phyloP scores from a whole-genome alignment of 2,113 vertebrate genomes.

The Hippocampus barbouri region DNA sequence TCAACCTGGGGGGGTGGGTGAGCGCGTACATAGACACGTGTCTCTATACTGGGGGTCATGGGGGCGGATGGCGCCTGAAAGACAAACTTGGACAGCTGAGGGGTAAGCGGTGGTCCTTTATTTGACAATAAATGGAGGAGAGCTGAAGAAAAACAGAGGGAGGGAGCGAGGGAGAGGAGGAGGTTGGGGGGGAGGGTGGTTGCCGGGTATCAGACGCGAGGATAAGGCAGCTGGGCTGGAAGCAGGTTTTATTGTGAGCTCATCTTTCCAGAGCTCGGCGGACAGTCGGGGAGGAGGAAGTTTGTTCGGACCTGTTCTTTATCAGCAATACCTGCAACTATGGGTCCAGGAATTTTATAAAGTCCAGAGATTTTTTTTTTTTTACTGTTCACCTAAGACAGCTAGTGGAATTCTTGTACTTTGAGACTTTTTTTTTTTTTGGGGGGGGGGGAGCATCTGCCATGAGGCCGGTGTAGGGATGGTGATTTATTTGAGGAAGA shows the following conservation, averaged over 20 bases:
- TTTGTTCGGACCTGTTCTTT: neutral
- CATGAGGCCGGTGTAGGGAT: conserved; percentile 68
- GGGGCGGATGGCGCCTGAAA: conserved; percentile 35
- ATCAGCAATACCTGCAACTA: neutral
- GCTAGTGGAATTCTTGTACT: conserved; percentile 8
- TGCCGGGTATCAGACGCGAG: conserved; percentile 47
- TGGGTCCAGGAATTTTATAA: neutral
- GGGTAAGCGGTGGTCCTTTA: conserved; percentile 26
- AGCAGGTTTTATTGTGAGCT: conserved; percentile 65
- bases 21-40: conserved; percentile 26
- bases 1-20: neutral
- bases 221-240: conserved; percentile 67
- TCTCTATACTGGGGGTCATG: conserved; percentile 21
- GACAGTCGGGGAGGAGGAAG: conserved; percentile 10
- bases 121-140: conserved; percentile 49
- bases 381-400: neutral
- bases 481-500: conserved; percentile 88
- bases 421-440: neutral
- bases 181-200: conserved; percentile 20
- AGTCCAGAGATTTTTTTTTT: conserved; percentile 8
- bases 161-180: conserved; percentile 25
- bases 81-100: conserved; percentile 57
- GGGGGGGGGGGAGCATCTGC: neutral
- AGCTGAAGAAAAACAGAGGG: conserved; percentile 20
- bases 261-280: conserved; percentile 43